These are phyloP conservation scores for Drosophila funebris DNA, from an alignment of 1,140 invertebrate species.

Conservation along the genomic window DNA sequence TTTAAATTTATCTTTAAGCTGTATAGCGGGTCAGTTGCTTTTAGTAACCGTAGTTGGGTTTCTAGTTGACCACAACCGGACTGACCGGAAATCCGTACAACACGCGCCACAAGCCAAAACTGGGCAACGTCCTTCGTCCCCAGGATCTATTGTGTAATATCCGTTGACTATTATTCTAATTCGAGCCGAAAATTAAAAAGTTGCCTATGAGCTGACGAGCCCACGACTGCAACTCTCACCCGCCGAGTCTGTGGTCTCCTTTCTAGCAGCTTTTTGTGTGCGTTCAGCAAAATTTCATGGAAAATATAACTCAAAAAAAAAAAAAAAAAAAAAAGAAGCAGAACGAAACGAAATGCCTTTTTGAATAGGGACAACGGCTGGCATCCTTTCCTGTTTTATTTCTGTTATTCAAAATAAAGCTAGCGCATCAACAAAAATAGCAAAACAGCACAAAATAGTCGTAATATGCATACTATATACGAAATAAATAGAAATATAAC, in stretches of 20 bases:
- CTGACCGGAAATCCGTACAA: constrained; percentile 42
- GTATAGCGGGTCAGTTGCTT: not conserved
- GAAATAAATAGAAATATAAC: constrained; percentile 41
- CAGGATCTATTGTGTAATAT: constrained; percentile 47
- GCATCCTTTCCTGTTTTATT: constrained; percentile 37
- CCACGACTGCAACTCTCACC: not conserved
- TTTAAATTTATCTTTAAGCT: not conserved
- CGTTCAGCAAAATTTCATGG: constrained; percentile 43
- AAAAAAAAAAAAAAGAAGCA: not conserved
- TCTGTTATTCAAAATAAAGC: constrained; percentile 36
- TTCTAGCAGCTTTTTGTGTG: constrained; percentile 32
- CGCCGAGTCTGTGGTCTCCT: not conserved
- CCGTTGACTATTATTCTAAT: constrained; percentile 51
- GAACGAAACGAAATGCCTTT: constrained; percentile 16
- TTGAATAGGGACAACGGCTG: constrained; percentile 30
- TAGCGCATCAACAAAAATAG: constrained; percentile 45
- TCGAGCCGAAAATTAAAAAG: constrained; percentile 52
- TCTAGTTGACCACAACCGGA: constrained; percentile 28
- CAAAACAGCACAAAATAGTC: constrained; percentile 42
- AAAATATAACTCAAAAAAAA: constrained; percentile 37
- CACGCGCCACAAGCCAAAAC: constrained; percentile 25
- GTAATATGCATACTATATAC: constrained; percentile 34
- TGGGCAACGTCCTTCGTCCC: constrained; percentile 2
- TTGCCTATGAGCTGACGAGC: constrained; percentile 28
- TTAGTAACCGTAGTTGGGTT: constrained; percentile 7